These are phyloP conservation scores for Drosophila nigricruria DNA, from an alignment of 2,888 invertebrate species.

Conservation along the genomic window DNA sequence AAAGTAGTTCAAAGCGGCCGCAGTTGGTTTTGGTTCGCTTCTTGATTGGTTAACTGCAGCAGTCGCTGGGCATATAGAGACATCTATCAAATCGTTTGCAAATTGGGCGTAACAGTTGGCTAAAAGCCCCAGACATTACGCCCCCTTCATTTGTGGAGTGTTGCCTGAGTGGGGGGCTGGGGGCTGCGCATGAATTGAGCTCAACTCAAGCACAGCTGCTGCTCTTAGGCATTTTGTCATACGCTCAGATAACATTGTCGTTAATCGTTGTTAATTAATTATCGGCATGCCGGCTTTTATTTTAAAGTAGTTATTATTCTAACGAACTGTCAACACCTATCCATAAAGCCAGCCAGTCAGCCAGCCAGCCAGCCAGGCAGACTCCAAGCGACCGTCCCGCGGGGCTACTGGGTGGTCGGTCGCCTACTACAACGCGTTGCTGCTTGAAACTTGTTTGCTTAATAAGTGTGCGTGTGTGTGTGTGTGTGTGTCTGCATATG, in stretches of 20 bases:
- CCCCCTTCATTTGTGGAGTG: constrained; percentile 28
- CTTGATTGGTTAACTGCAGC: constrained; percentile 16
- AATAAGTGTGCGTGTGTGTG: constrained; percentile 7
- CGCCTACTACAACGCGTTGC: constrained; percentile 12
- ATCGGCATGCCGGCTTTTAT: constrained; percentile 53
- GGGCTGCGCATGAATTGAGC: constrained; percentile 53
- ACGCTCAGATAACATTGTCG: constrained; percentile 68
- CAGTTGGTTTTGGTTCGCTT: constrained; percentile 7
- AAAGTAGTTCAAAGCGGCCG: constrained; percentile 48
- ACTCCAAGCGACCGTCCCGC: not conserved
- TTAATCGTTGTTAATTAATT: constrained; percentile 76
- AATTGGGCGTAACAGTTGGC: constrained; percentile 56
- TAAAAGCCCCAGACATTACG: constrained; percentile 40
- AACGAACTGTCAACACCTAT: constrained; percentile 75
- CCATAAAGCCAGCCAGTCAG: constrained; percentile 34
- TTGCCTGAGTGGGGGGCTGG: constrained; percentile 5
- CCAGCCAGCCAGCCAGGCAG: constrained; percentile 12
- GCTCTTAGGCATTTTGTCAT: constrained; percentile 54
- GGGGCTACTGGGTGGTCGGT: constrained; percentile 57
- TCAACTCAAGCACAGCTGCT: constrained; percentile 55
- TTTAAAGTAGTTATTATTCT: constrained; percentile 74
- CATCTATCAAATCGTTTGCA: constrained; percentile 58
- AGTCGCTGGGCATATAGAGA: constrained; percentile 16
- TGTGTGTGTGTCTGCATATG: constrained; percentile 55
- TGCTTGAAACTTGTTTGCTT: constrained; percentile 38